These are phyloP conservation scores for Denticeps clupeoides DNA, from an alignment of 2,797 vertebrate species.

Conservation along the genomic window DNA sequence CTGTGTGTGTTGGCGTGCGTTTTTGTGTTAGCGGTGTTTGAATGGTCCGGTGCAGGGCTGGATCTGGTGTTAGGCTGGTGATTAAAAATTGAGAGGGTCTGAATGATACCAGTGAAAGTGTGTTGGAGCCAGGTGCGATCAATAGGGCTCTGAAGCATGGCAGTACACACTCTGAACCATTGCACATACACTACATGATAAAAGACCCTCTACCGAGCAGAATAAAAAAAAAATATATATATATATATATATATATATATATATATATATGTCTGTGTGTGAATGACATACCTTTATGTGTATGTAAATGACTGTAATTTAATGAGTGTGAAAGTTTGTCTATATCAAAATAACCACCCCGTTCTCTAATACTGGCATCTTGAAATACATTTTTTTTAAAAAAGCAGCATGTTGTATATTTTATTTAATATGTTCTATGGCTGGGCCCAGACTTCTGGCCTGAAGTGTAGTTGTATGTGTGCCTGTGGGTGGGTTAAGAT, in stretches of 20 bases:
- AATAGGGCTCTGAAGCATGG: constrained; percentile 44
- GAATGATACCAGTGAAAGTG: constrained; percentile 55
- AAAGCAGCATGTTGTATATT: too few relatives aligned
- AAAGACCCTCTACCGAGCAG: too few relatives aligned
- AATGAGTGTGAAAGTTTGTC: too few relatives aligned
- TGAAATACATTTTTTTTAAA: too few relatives aligned
- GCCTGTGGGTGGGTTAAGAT: too few relatives aligned
- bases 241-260: not conserved
- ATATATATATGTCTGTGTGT: not conserved
- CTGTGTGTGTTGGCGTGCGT: constrained; percentile 3
- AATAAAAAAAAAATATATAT: not conserved
- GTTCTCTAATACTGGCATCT: too few relatives aligned
- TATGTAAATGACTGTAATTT: too few relatives aligned
- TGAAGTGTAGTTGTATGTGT: too few relatives aligned
- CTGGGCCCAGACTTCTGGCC: too few relatives aligned
- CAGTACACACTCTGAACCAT: constrained; percentile 24
- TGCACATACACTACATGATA: not conserved
- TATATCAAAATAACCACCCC: too few relatives aligned
- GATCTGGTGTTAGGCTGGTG: constrained; percentile 47
- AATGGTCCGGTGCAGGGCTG: constrained; percentile 19
- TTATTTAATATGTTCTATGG: too few relatives aligned
- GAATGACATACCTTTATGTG: too few relatives aligned
- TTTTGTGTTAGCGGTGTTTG: constrained; percentile 4
- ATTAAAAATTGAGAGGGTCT: constrained; percentile 66
- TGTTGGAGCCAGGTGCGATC: constrained; percentile 50